A percentile compares a stretch with the other conserved stretches of the same genome.
Conservation (phyloP, 2,797 vertebrate species). For the Syngnathus acus region DNA sequence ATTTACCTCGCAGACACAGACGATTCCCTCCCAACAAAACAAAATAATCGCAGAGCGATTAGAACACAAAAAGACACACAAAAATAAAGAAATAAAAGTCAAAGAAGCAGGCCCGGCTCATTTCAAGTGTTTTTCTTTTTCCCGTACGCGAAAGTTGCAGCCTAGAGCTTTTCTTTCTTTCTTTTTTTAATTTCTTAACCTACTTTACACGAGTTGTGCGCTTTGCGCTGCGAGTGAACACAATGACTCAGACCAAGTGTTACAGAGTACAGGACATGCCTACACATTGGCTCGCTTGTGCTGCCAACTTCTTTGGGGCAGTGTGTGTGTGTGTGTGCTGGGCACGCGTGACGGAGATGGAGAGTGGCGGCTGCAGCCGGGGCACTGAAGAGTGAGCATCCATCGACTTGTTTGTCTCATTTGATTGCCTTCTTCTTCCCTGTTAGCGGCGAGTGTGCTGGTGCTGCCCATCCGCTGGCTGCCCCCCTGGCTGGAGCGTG, state of each 20-base stretch:
- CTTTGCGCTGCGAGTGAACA: slow-evolving; percentile 23
- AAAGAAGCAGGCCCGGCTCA: slow-evolving; percentile 46
- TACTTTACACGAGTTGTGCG: slow-evolving; percentile 39
- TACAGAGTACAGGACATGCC: slow-evolving; percentile 43
- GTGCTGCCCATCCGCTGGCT: slow-evolving; percentile 46
- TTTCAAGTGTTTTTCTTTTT: too few species aligned
- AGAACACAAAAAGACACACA: slow-evolving; percentile 30
- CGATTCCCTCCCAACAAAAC: slow-evolving; percentile 62
- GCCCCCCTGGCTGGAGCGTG: slow-evolving; percentile 39
- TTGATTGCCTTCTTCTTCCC: slow-evolving; percentile 34
- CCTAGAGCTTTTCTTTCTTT: slow-evolving; percentile 40
- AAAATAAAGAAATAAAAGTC: slow-evolving; percentile 41
- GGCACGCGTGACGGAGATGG: slow-evolving; percentile 54
- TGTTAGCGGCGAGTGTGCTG: slow-evolving; percentile 31
- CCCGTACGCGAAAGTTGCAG: slow-evolving; percentile 22
- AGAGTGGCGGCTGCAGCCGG: slow-evolving; percentile 45
- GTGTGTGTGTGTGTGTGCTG: slow-evolving; percentile 13
- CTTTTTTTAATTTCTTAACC: slow-evolving; percentile 44
- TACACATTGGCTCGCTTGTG: slow-evolving; percentile 36
- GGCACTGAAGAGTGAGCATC: slow-evolving; percentile 75
- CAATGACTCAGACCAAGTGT: slow-evolving; percentile 59
- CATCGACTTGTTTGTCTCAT: slow-evolving; percentile 64
- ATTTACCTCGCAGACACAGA: slow-evolving; percentile 57
- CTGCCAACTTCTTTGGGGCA: slow-evolving; percentile 46
- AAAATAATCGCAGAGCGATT: slow-evolving; percentile 63